Conservation (phyloP, 2,797 vertebrate species). For the Microtus californicus region DNA sequence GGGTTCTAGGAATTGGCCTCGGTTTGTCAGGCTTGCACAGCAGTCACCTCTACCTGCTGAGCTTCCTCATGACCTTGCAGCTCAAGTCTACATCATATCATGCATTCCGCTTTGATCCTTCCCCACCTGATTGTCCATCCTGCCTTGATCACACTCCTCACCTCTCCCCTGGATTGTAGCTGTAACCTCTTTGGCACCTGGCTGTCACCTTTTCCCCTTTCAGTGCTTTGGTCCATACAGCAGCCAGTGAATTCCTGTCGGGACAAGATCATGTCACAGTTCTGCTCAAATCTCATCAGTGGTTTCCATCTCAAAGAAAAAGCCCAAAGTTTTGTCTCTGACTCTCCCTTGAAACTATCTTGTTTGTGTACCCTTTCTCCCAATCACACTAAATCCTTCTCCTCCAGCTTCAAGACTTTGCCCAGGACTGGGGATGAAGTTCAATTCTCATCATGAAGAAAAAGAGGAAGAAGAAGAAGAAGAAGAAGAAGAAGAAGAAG, state of each 20-base stretch:
- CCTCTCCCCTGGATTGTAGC: not conserved
- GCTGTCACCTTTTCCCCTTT: not conserved
- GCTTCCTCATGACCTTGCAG: too few relatives aligned
- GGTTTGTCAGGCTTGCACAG: not conserved
- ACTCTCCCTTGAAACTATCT: not conserved
- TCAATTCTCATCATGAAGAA: not conserved
- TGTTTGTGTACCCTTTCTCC: not conserved
- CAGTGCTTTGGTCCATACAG: not conserved
- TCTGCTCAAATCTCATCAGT: not conserved
- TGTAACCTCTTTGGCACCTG: not conserved
- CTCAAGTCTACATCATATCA: not conserved
- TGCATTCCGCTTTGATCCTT: not conserved
- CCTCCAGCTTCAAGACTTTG: constrained; percentile 39
- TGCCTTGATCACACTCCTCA: not conserved
- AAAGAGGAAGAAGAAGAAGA: too few relatives aligned
- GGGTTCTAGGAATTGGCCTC: not conserved
- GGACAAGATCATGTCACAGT: not conserved
- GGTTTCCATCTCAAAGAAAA: not conserved
- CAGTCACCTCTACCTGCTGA: not conserved
- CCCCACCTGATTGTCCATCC: not conserved
- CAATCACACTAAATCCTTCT: not conserved
- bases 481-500: too few relatives aligned
- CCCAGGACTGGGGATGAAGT: not conserved
- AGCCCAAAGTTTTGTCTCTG: not conserved
- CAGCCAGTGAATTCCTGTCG: not conserved